These are phyloP conservation scores for Melanophora roralis DNA, from an alignment of 2,888 invertebrate genomes.

Conservation along the genomic window DNA sequence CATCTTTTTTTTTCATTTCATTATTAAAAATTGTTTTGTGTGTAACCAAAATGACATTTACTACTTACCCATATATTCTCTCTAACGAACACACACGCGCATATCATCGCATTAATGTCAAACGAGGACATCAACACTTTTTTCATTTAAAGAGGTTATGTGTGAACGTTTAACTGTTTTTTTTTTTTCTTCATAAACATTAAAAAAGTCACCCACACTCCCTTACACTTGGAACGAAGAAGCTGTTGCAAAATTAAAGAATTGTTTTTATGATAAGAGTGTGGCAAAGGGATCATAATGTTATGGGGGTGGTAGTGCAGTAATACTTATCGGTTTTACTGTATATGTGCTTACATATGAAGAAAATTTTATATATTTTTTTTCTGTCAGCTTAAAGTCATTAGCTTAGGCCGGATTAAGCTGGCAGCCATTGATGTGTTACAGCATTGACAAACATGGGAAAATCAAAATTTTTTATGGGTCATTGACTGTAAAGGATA, in stretches of 20 bases:
- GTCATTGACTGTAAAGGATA: slow-evolving; percentile 43
- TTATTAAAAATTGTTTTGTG: not conserved
- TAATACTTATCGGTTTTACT: too few relatives aligned
- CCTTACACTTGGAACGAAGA: not conserved
- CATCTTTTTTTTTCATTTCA: not conserved
- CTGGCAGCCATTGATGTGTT: slow-evolving; percentile 33
- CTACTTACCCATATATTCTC: not conserved
- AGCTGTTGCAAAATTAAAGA: slow-evolving; percentile 9
- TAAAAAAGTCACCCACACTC: too few relatives aligned
- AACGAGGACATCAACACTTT: slow-evolving; percentile 22
- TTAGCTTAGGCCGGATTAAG: slow-evolving; percentile 31
- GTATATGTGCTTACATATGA: not conserved
- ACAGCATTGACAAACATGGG: slow-evolving; percentile 28
- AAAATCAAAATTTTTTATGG: slow-evolving; percentile 41
- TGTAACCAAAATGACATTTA: slow-evolving; percentile 12
- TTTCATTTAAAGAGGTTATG: not conserved
- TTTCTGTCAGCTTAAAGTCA: not conserved
- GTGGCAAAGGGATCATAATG: not conserved
- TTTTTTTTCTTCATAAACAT: not conserved
- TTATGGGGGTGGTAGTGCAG: too few relatives aligned
- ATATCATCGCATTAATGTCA: not conserved
- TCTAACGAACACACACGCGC: not conserved
- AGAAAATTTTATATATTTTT: not conserved
- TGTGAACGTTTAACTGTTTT: slow-evolving; percentile 11
- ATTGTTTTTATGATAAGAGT: not conserved